Percentiles rank a stretch among this genome's conserved stretches.
These are phyloP conservation scores for Sesia bembeciformis DNA, from an alignment of 2,888 invertebrate species.

Conservation along the genomic window DNA sequence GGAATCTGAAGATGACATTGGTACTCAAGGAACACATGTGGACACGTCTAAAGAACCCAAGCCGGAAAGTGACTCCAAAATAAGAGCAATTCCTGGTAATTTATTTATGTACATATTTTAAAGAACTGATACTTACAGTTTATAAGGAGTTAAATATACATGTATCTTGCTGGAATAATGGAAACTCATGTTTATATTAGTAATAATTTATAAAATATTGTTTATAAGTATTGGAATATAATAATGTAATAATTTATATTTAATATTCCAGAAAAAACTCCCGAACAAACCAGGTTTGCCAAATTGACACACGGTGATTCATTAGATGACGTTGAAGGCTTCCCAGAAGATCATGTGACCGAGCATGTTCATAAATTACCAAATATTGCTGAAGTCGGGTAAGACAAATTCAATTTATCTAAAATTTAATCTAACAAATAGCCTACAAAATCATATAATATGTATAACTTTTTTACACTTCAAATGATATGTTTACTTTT, in stretches of 20 bases:
- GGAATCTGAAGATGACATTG: constrained; percentile 69
- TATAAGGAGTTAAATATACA: neutral
- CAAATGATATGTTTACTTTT: constrained; percentile 9
- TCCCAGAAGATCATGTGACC: constrained; percentile 62
- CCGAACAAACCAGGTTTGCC: constrained; percentile 37
- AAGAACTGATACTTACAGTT: constrained; percentile 1
- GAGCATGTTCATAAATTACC: constrained; percentile 64
- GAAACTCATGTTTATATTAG: neutral
- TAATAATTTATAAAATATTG: neutral
- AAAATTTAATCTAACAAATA: no score
- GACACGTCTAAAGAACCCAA: constrained; percentile 44
- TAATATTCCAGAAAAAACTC: constrained; percentile 27
- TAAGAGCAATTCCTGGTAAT: constrained; percentile 26
- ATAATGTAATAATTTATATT: neutral
- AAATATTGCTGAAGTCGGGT: constrained; percentile 66
- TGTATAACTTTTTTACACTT: no score
- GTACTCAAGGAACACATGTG: constrained; percentile 56
- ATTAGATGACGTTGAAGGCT: constrained; percentile 68
- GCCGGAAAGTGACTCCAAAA: constrained; percentile 33
- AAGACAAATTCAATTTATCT: constrained; percentile 10
- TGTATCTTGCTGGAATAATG: neutral
- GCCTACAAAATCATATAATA: no score
- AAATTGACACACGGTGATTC: constrained; percentile 64
- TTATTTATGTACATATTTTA: neutral
- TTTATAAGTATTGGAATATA: neutral